Base-by-base conservation (phyloP, 2,888 invertebrate genomes). In the Helicoverpa assulta region DNA sequence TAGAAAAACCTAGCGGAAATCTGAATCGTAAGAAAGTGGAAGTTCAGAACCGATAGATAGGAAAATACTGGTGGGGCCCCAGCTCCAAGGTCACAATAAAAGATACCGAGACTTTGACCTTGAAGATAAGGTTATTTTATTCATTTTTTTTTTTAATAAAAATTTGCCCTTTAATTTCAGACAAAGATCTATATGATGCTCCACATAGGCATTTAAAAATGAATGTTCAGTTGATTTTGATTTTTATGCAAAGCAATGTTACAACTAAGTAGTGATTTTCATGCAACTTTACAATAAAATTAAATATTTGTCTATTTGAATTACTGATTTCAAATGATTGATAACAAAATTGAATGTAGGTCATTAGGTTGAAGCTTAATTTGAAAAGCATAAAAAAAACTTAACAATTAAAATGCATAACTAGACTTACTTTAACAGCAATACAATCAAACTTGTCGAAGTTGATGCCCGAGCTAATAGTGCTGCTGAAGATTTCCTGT, bases 381-480 rank as follows among this genome's bases (percentile, higher is more conserved):
- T 33, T 33, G 10, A 33, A 33, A 33, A 33, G 33, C 16, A 43
- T 16, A 43, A 16, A 43, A 2, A 43, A 4, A 4, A 26, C 26
- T 26, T 26, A 43, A 14, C 14, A 16, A 14, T 43, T 43, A 12
- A 43, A 33, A 33, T 33, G 12, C 18, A 18, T 26, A 16, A 26
- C 50, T 3, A 4, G 16, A 88, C 96, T 96, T 78, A 98, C 98
- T 89, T 98, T 97, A 0, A 99, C 98, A 66, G 98, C 97, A 76
- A 99, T 99, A 40, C 97, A 96, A 74, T 99, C 98, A 70, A 98
- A 99, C 87, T 99, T 98, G 69, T 97, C 97, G 91, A 99, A 99
- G 92, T 99, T 99, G 53, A 99, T 99, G 0, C 99, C 99, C 0
- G 97, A 97, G 16, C 96, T 95, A 14, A 98, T 97, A 0, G 97